phyloP scores from a whole-genome alignment of 2,113 vertebrate species.

The Stigmatopora argus region DNA sequence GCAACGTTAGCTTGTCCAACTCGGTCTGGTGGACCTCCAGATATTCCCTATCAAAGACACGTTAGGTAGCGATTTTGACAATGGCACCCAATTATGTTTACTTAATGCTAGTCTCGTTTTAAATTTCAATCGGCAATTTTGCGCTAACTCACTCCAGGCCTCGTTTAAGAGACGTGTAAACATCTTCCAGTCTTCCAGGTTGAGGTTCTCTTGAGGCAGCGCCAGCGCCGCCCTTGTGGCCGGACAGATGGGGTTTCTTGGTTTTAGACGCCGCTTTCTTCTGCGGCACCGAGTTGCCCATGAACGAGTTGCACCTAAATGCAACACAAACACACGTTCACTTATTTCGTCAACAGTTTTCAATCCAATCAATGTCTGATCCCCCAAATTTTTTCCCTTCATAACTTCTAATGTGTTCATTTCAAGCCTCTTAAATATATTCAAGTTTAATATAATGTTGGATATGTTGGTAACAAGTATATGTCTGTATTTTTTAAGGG shows the following conservation, averaged over 20 bases:
- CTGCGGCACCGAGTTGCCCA: slow-evolving; percentile 84
- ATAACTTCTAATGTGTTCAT: too few relatives aligned
- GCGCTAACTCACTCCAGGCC: slow-evolving; percentile 85
- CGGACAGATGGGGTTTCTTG: slow-evolving; percentile 88
- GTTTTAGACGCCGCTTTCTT: slow-evolving; percentile 93
- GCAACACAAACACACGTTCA: slow-evolving; percentile 16
- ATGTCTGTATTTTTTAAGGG: too few relatives aligned
- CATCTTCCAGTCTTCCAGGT: slow-evolving; percentile 87
- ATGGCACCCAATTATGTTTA: too few relatives aligned
- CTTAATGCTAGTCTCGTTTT: too few relatives aligned
- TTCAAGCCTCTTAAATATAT: too few relatives aligned
- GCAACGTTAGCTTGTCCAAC: slow-evolving; percentile 85
- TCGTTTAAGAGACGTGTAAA: slow-evolving; percentile 85
- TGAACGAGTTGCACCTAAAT: slow-evolving; percentile 93
- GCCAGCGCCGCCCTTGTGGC: slow-evolving; percentile 80
- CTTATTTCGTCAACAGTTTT: not conserved
- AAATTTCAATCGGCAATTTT: too few relatives aligned
- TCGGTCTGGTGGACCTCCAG: slow-evolving; percentile 91
- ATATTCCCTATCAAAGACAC: slow-evolving; percentile 76
- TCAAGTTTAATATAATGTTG: too few relatives aligned
- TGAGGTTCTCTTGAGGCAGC: slow-evolving; percentile 83
- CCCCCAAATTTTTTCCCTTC: too few relatives aligned
- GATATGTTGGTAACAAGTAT: too few relatives aligned
- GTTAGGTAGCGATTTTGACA: not conserved
- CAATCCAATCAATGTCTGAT: too few relatives aligned